phyloP scores from a whole-genome alignment of 2,888 invertebrate genomes.

The Drosophila meridionalis region DNA sequence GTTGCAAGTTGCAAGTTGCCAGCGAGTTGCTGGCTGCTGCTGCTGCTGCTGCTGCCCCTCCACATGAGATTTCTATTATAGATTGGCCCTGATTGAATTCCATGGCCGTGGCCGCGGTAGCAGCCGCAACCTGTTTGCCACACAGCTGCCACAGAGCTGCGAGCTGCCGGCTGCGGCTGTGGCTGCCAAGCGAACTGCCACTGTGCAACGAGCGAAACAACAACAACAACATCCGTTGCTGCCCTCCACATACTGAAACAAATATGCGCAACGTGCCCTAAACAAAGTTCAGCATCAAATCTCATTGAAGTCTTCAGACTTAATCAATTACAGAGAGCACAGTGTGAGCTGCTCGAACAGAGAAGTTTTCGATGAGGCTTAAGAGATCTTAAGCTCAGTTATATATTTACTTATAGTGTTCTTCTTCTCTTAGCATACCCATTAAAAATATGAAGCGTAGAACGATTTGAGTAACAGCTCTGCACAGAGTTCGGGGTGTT shows the following conservation, averaged over 20 bases:
- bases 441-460: no score
- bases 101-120: constrained; percentile 57
- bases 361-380: not conserved
- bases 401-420: not conserved
- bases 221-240: not conserved
- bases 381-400: not conserved
- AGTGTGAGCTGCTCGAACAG: not conserved
- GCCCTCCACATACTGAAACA: constrained; percentile 1
- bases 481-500: not conserved
- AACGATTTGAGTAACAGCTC: no score
- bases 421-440: not conserved
- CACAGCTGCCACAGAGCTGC: constrained; percentile 40
- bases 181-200: constrained; percentile 38
- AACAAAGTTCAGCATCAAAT: constrained; percentile 6
- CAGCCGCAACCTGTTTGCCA: constrained; percentile 58
- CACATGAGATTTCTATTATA: constrained; percentile 82
- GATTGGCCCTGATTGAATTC: constrained; percentile 82
- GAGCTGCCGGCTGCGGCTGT: constrained; percentile 11
- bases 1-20: constrained; percentile 52
- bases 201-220: constrained; percentile 43
- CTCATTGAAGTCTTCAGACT: not conserved
- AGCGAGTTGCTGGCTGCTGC: not conserved
- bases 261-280: constrained; percentile 7
- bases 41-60: constrained; percentile 44
- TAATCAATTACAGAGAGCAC: not conserved